Evolutionary conservation across 2,888 invertebrate genomes (phyloP).

Genomic region (Scaptomyza caliginosa): DNA sequence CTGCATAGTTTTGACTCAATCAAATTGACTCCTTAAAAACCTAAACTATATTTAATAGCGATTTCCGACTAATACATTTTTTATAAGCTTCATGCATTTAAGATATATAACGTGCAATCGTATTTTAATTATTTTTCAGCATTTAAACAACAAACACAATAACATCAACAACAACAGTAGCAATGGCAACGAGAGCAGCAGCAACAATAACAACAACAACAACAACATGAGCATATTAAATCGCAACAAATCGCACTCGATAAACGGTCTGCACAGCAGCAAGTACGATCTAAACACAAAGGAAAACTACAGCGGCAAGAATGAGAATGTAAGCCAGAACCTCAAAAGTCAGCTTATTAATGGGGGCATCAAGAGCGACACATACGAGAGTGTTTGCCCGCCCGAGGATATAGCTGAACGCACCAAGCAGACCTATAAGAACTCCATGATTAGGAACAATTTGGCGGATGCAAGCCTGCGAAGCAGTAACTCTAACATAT

Average conservation of each 20-base stretch:
- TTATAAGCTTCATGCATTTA: no score
- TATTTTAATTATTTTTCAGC: slow-evolving; percentile 56
- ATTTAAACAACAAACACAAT: slow-evolving; percentile 82
- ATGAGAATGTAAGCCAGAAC: slow-evolving; percentile 71
- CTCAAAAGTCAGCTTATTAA: slow-evolving; percentile 81
- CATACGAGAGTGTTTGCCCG: slow-evolving; percentile 84
- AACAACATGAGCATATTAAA: slow-evolving; percentile 68
- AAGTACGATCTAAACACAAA: slow-evolving; percentile 80
- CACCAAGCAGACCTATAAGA: slow-evolving; percentile 82
- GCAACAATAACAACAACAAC: slow-evolving; percentile 39
- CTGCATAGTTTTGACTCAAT: no score
- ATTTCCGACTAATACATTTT: no score
- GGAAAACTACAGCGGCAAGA: slow-evolving; percentile 79
- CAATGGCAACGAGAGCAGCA: slow-evolving; percentile 30
- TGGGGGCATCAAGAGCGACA: slow-evolving; percentile 82
- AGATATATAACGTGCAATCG: neutral
- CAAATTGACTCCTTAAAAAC: no score
- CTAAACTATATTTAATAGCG: no score
- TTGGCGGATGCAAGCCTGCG: slow-evolving; percentile 54
- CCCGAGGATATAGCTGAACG: slow-evolving; percentile 84
- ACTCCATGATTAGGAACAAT: slow-evolving; percentile 82
- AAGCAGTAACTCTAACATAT: slow-evolving; percentile 54
- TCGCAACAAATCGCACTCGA: slow-evolving; percentile 83
- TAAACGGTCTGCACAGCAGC: slow-evolving; percentile 80
- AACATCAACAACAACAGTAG: slow-evolving; percentile 39